Evolutionary conservation across 1,140 invertebrate genomes (phyloP), one percentile per base, ranked within the genome.

Genomic region (Drosophila persimilis): DNA sequence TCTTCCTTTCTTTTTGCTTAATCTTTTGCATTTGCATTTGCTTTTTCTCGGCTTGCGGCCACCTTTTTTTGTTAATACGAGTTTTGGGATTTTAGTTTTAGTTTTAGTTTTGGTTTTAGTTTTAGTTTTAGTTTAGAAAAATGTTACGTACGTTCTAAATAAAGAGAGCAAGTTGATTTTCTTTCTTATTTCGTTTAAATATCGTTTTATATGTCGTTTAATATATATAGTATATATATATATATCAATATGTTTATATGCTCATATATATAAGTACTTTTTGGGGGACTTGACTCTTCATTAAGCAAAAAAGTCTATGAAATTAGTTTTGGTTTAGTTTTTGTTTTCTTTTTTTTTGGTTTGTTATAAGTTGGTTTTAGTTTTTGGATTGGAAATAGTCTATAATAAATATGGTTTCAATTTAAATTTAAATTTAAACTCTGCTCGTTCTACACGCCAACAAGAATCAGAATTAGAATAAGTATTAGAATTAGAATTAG

Each of bases 281-380:
- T 73, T 57, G 65, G 70, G 80, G 56, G 59, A 57, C 48, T 73
- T 29, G 51, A 45, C 47, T 59, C 9, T 57, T 86, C 61, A 59
- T 77, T 77, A 80, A 78, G 81, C 81, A 67, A 80, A 86, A 79
- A 75, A 86, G 77, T 81, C 86, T 86, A 77, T 71, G 81, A 85
- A 85, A 86, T 86, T 61, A 85, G 76, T 71, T 54, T 26, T 39
- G 57, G 50, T 73, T 59, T 46, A 31, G 39, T 64, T 72, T 55
- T 45, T n/a, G 11, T 58, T 54, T 50, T 20, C 11, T 11, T 57
- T 39, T 73, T 73, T 45, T 41, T 39, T 24, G 2, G 24, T 24
- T 53, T 20, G 55, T 71, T 35, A 24, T 66, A 48, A 60, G 62
- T 51, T 69, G 48, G 62, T 73, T 71, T 61, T 72, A 20, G 31